A percentile compares a stretch with the other conserved stretches of the same genome.
Evolutionary conservation across 2,888 invertebrate genomes (phyloP).

Genomic region (Epistrophella euchroma): DNA sequence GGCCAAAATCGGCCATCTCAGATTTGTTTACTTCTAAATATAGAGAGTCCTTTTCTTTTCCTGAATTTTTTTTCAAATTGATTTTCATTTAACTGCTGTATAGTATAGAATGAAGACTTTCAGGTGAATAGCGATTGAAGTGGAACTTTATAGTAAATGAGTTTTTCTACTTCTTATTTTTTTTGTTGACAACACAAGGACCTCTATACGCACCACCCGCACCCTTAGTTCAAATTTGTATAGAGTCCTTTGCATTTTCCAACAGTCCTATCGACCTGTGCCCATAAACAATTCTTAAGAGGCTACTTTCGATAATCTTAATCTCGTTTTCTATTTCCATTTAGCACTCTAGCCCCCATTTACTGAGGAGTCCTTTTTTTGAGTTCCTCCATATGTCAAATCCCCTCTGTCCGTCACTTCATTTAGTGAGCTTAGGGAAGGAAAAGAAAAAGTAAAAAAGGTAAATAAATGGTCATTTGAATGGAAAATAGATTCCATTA

Average conservation of each 20-base stretch:
- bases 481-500: constrained; percentile 76
- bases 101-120: constrained; percentile 30
- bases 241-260: constrained; percentile 57
- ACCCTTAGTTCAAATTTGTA: constrained; percentile 1
- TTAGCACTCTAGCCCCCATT: constrained; percentile 66
- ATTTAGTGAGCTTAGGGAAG: constrained; percentile 44
- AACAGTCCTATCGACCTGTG: neutral
- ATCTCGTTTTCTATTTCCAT: constrained; percentile 76
- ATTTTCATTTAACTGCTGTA: constrained; percentile 57
- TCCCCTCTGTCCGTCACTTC: constrained; percentile 47
- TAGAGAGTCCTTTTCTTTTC: constrained; percentile 4
- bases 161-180: constrained; percentile 21
- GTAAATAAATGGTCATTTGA: constrained; percentile 76
- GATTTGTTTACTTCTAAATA: constrained; percentile 40
- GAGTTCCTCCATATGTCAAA: constrained; percentile 69
- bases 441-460: constrained; percentile 49
- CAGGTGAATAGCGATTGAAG: constrained; percentile 68
- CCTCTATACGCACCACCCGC: constrained; percentile 7
- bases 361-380: constrained; percentile 37
- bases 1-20: constrained; percentile 41
- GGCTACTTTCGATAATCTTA: constrained; percentile 76
- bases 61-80: constrained; percentile 49
- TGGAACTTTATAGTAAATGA: constrained; percentile 73
- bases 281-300: constrained; percentile 68
- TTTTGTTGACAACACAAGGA: constrained; percentile 30